Base-by-base conservation (phyloP, 37 sponge, comb jelly and placozoan genomes). In the Aplysina aerophoba region DNA sequence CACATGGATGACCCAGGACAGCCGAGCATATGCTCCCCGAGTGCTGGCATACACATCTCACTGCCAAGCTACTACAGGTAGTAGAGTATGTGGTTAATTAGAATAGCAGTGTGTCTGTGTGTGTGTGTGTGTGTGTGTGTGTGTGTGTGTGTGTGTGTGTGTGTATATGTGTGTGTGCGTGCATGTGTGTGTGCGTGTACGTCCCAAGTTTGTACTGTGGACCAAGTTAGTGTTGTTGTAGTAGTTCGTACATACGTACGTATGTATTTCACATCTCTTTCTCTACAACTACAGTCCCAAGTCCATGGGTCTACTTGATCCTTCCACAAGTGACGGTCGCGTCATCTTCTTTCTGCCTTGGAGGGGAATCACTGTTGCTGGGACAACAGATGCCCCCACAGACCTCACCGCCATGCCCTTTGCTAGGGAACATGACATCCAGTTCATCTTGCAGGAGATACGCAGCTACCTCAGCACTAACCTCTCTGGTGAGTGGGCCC, bases 311-410 rank as follows among this genome's bases (percentile, higher is more conserved):
- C 88, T 99, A 40, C 89, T 99, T 30, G 99, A 99, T 59, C 97
- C 99, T 36, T 72, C 93, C 57, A 95, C 99, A 64, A 95, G 91
- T 25, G 99, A 99, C 82, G 99, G 99, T 14, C 57, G 99, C 50
- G 98, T 99, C 82, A 97, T 99, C 65, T 99, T 99, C 93, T 99
- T 99, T 86, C 90, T 99, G 41, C 99, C 99, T 4, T 99, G 99
- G 99, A 14, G 55, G 91, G 96, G 92, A 0, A 89, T 59, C 73
- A 89, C 94, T 15, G 85, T 96, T 16, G 97, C 97, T 71, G 99
- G 99, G 0, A 99, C 99, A 36, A 99, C 99, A 4, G 99, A 99
- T 81, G 78, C 93, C 17, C 90, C 94, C 33, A 92, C 91, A 6
- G 90, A 85, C n/a, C 73, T 97, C 50, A 97, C 94, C 27, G 86